Evolutionary conservation across 2,797 vertebrate species (phyloP), one percentile per base, ranked within the genome.

Genomic region (Sarcoramphus papa): DNA sequence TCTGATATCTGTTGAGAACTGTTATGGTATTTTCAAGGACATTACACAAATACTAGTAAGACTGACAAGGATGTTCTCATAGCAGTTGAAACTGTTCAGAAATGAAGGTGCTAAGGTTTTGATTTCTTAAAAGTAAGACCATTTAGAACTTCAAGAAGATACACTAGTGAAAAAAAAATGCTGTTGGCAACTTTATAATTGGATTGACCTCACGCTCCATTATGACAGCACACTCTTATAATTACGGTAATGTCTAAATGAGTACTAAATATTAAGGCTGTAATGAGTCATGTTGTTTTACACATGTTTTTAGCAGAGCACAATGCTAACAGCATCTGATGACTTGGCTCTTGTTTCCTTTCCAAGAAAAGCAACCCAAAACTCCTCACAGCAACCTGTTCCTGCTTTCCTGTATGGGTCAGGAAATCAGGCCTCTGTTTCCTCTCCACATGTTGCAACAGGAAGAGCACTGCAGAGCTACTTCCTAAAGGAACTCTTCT

Each of bases 401-500:
- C 97, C 96, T 94, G 97, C 98, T 95, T 98, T 99, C 98, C 98
- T 98, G 98, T 95, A 96, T 40, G 85, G 96, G 97, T 96, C 98
- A 97, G 97, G 98, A 98, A 98, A 98, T 91, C 95, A 93, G 97
- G 97, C 97, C 96, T 96, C 97, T 85, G 96, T 90, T 98, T 98
- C 98, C 98, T 98, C 89, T 97, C 97, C 97, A 98, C 97, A 97
- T 97, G 98, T 88, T 97, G 92, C 94, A 95, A 96, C 93, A 98
- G 98, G 98, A 98, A 98, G 97, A 97, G 97, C 88, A 96, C 76
- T 96, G 96, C 91, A 98, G 96, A 97, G 97, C 95, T 86, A 98
- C 97, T 98, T 98, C 98, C 98, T 99, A 98, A 98, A 98, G 98
- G 98, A 98, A 98, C 97, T 95, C 93, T 97, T 95, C 96, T 95